Evolutionary conservation across 2,888 invertebrate genomes (phyloP).

Genomic region (Sericinus montela): DNA sequence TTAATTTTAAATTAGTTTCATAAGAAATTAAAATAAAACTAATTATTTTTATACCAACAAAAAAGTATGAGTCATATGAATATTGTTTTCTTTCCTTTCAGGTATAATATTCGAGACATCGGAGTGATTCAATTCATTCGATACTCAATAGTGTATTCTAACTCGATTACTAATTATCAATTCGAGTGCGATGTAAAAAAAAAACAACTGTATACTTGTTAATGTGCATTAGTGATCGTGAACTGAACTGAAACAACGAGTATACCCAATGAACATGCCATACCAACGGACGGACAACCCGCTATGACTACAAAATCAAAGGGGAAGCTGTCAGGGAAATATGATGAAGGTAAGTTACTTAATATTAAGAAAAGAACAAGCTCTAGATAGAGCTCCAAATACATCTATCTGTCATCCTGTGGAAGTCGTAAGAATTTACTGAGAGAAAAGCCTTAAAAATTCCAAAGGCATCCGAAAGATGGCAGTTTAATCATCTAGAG

Average conservation of each 20-base stretch:
- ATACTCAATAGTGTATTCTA: background rate
- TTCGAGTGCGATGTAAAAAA: constrained; percentile 2
- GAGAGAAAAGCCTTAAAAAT: too few relatives aligned
- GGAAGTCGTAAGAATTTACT: too few relatives aligned
- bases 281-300: constrained; percentile 30
- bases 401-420: too few relatives aligned
- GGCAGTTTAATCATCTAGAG: too few relatives aligned
- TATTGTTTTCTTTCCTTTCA: too few relatives aligned
- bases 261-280: constrained; percentile 31
- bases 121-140: background rate
- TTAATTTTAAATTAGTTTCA: too few relatives aligned
- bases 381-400: too few relatives aligned
- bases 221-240: constrained; percentile 24
- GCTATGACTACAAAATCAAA: constrained; percentile 45
- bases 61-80: too few relatives aligned
- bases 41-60: too few relatives aligned
- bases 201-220: background rate
- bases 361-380: background rate
- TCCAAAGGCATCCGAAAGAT: too few relatives aligned
- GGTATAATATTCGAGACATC: background rate
- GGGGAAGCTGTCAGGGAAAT: constrained; percentile 47
- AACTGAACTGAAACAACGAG: constrained; percentile 29
- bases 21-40: too few relatives aligned
- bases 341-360: constrained; percentile 53
- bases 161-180: background rate